These are phyloP conservation scores for Pseudomyrmex pallidus DNA, from an alignment of 1,140 invertebrate genomes.

Conservation along the genomic window DNA sequence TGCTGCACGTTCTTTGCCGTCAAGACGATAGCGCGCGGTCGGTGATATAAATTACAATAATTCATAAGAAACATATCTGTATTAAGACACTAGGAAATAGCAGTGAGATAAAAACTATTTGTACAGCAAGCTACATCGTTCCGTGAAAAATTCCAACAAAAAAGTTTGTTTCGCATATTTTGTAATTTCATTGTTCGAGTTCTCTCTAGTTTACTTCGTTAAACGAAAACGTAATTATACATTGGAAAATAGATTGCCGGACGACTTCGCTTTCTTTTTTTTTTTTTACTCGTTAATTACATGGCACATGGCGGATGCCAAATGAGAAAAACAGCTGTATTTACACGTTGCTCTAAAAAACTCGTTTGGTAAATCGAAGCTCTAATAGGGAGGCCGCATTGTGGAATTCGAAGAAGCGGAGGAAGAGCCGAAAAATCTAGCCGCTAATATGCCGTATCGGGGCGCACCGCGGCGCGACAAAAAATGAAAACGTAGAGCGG, in stretches of 20 bases:
- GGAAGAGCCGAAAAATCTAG: slow-evolving; percentile 53
- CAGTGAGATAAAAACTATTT: background rate
- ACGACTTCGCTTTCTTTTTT: slow-evolving; percentile 8
- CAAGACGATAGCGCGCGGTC: background rate
- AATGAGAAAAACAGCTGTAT: background rate
- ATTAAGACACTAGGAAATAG: too few species aligned
- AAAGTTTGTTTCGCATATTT: background rate
- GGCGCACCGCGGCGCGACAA: slow-evolving; percentile 46
- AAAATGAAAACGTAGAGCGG: slow-evolving; percentile 13
- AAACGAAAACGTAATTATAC: slow-evolving; percentile 16
- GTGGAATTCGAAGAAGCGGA: slow-evolving; percentile 65
- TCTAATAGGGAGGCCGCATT: slow-evolving; percentile 59
- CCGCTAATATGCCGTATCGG: slow-evolving; percentile 66
- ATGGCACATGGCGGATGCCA: background rate
- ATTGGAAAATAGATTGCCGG: background rate
- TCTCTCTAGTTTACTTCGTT: background rate
- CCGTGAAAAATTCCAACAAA: background rate
- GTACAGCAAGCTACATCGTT: background rate
- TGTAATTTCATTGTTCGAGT: background rate
- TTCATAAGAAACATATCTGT: too few species aligned
- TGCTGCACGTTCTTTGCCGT: slow-evolving; percentile 8
- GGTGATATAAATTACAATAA: background rate
- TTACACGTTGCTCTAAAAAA: slow-evolving; percentile 37
- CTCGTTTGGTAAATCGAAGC: slow-evolving; percentile 56
- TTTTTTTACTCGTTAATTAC: slow-evolving; percentile 17